Percentiles rank a stretch among this genome's conserved stretches.
phyloP scores from a whole-genome alignment of 2,113 vertebrate species.

The Eonycteris spelaea region DNA sequence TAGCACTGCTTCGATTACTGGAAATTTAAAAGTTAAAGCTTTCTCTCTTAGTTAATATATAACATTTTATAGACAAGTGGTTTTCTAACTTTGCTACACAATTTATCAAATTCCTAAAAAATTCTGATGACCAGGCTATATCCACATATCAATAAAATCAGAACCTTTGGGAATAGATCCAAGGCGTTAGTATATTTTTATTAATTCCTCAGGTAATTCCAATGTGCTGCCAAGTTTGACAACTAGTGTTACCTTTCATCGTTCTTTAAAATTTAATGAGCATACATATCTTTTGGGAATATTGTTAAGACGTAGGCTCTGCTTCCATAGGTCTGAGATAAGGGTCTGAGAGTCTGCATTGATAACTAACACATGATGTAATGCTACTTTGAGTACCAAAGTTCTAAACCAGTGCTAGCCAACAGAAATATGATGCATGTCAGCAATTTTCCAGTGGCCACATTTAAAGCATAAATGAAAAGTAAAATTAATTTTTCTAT shows the following conservation, averaged over 20 bases:
- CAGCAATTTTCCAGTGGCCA: neutral
- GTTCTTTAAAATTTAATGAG: constrained; percentile 28
- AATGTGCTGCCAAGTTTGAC: neutral
- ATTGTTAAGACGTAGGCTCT: neutral
- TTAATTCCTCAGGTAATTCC: neutral
- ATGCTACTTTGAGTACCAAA: neutral
- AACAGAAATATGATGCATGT: neutral
- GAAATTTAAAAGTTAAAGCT: neutral
- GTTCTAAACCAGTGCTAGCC: neutral
- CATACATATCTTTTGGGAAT: neutral
- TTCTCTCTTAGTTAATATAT: neutral
- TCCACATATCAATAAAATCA: neutral
- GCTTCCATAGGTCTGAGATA: neutral
- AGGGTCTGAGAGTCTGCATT: neutral
- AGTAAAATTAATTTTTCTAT: neutral
- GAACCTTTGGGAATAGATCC: neutral
- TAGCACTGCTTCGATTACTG: neutral
- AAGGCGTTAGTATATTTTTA: neutral
- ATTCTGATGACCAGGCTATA: neutral
- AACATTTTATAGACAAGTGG: neutral
- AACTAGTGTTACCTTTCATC: neutral
- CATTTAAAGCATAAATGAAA: neutral
- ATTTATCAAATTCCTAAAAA: neutral
- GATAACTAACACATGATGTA: neutral
- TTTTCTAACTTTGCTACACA: neutral